Percentiles rank a stretch among this genome's conserved stretches.
phyloP scores from a whole-genome alignment of 2,113 vertebrate genomes.

The Nycticorax nycticorax region DNA sequence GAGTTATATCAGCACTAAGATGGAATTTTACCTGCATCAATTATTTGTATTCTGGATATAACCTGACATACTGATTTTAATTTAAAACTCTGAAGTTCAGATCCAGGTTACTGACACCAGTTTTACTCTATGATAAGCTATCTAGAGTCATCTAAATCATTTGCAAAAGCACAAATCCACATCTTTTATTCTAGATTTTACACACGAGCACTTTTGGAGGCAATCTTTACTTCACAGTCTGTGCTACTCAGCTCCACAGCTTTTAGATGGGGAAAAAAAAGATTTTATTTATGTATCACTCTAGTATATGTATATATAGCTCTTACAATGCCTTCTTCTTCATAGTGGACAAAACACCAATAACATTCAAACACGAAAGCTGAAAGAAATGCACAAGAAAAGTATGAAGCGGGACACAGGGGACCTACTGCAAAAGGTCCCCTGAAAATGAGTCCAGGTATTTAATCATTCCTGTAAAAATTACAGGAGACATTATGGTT shows the following conservation, averaged over 20 bases:
- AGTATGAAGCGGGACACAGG: background rate
- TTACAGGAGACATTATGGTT: background rate
- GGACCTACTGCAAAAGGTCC: background rate
- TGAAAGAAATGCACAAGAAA: background rate
- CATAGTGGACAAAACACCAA: background rate
- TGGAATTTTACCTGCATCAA: background rate
- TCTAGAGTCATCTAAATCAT: background rate
- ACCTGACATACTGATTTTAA: background rate
- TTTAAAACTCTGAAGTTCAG: background rate
- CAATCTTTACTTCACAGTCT: background rate
- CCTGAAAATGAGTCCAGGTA: background rate
- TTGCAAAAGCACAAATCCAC: background rate
- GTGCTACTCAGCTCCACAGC: background rate
- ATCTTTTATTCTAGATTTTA: background rate
- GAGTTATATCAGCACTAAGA: background rate
- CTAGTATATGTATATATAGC: background rate
- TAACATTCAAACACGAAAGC: background rate
- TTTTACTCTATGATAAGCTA: background rate
- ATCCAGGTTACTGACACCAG: background rate
- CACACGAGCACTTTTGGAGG: background rate
- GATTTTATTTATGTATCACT: background rate
- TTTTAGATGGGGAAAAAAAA: background rate
- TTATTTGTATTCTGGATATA: slow-evolving; percentile 18
- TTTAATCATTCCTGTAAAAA: background rate
- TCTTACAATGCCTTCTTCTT: background rate